Evolutionary conservation across 2,113 vertebrate species (phyloP), one percentile per base, ranked within the genome.

Genomic region (Sitta europaea): DNA sequence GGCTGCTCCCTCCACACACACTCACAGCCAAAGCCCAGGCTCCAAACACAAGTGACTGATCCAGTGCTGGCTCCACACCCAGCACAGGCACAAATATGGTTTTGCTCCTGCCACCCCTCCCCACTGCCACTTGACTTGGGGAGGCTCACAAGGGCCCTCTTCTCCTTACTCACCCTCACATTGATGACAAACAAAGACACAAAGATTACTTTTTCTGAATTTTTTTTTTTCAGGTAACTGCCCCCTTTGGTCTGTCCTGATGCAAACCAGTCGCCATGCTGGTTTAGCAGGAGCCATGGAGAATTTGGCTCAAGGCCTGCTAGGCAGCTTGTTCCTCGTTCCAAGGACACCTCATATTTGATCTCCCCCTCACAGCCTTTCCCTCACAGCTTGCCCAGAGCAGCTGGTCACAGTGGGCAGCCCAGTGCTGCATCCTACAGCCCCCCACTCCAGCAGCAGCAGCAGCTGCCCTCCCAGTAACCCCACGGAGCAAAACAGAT

Each of bases 11-110:
- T 53, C 20, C 36, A 35, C 22, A 50, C 2, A 1, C 9, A 12
- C n/a, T 10, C 57, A 38, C 33, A 14, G 35, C 38, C 77, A 51
- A 27, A 35, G 24, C 18, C 43, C 71, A 50, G 51, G 66, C 38
- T 31, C 21, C 47, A 53, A 62, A 54, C 43, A 47, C 38, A 13
- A 51, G 40, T 1, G 1, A 22, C 13, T 66, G 70, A 59, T 58
- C 58, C 7, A 0, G 65, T 9, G 65, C 38, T 40, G 48, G 5
- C 25, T 54, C 20, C 33, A 33, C 28, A 8, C 0, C 3, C 21
- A 31, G 22, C 61, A 40, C 47, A 33, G 33, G 1, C 6, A 78
- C 22, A 70, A 94, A 53, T 3, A 13, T 0, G 0, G 25, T 35
- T 42, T 72, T 66, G 48, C 35, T 90, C 51, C 38, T 66, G 51